A percentile compares a stretch with the other conserved stretches of the same genome.
Evolutionary conservation across 2,113 vertebrate genomes (phyloP).

Genomic region (Dromaius novaehollandiae): DNA sequence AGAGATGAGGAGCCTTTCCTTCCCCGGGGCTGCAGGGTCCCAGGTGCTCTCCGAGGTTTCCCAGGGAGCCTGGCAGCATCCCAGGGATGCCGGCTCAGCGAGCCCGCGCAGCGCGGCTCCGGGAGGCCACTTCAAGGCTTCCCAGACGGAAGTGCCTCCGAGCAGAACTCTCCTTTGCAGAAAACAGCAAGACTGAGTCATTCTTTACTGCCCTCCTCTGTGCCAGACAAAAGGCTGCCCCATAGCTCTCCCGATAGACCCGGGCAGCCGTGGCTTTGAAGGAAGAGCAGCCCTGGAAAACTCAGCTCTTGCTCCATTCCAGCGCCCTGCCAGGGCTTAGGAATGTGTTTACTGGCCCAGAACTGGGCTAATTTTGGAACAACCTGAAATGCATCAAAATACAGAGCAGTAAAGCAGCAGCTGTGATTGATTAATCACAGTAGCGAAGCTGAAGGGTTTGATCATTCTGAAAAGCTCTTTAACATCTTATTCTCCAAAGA

Average conservation of each 20-base stretch:
- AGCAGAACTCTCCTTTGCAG: background rate
- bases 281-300: background rate
- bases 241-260: background rate
- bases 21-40: background rate
- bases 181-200: background rate
- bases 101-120: fast-evolving
- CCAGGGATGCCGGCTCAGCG: fast-evolving
- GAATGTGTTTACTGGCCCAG: conserved; percentile 23
- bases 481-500: conserved; percentile 45
- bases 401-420: conserved; percentile 45
- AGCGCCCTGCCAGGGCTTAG: background rate
- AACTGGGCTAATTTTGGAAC: conserved; percentile 30
- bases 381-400: conserved; percentile 44
- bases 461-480: conserved; percentile 56
- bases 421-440: conserved; percentile 70
- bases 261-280: background rate
- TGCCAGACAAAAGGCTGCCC: background rate
- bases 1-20: background rate
- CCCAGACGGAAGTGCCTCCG: fast-evolving
- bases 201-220: background rate
- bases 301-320: background rate
- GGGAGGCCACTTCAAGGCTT: background rate
- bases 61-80: background rate
- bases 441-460: conserved; percentile 52
- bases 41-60: fast-evolving